phyloP scores from a whole-genome alignment of 2,888 invertebrate species.

The Xestoiulus laeticollis region DNA sequence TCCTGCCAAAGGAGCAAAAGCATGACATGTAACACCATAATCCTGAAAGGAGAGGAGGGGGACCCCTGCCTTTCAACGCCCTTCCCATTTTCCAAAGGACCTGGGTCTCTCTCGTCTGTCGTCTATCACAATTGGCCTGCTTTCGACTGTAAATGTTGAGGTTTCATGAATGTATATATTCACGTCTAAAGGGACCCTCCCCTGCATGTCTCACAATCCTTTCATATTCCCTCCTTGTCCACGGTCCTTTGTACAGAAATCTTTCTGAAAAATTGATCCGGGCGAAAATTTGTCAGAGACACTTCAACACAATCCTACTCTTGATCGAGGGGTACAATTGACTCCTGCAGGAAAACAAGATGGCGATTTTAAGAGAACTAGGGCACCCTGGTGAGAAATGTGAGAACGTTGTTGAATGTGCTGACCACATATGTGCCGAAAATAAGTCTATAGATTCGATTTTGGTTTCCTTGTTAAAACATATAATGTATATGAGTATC shows the following conservation, averaged over 20 bases:
- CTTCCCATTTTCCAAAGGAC: neutral
- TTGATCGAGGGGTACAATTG: neutral
- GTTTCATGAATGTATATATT: neutral
- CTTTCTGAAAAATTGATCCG: neutral
- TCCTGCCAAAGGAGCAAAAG: neutral
- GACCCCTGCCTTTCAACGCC: neutral
- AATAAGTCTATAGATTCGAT: no score
- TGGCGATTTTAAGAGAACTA: neutral
- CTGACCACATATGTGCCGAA: no score
- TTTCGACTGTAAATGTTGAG: neutral
- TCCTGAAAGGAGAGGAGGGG: neutral
- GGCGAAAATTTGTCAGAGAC: neutral
- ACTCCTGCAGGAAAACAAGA: neutral
- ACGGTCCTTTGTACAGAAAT: neutral
- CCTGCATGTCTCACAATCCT: neutral
- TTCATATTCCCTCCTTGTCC: neutral
- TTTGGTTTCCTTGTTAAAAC: no score
- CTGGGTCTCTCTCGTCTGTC: neutral
- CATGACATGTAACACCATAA: neutral
- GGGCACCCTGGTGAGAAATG: neutral
- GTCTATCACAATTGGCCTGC: neutral
- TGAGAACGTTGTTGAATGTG: neutral
- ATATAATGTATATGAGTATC: no score
- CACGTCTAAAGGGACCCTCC: neutral
- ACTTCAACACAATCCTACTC: neutral